Percentiles rank a stretch among this genome's conserved stretches.
These are phyloP conservation scores for Corvus moneduloides DNA, from an alignment of 2,113 vertebrate genomes.

Conservation along the genomic window DNA sequence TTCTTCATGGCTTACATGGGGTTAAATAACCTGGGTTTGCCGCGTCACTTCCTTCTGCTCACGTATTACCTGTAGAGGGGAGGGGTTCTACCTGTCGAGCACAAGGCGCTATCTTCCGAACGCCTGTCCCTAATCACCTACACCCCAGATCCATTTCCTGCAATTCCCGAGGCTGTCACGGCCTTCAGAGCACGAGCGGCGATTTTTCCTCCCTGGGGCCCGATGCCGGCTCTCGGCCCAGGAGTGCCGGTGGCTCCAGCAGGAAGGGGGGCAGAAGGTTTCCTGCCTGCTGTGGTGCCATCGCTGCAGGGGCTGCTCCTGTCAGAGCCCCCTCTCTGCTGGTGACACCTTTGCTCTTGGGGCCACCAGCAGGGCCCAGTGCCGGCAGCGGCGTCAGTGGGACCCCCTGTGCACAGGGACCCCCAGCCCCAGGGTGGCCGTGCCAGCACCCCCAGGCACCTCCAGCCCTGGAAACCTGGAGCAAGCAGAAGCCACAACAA, in stretches of 20 bases:
- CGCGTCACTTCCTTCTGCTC: no score
- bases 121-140: no score
- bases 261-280: background rate
- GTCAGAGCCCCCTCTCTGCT: background rate
- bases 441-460: background rate
- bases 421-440: accelerated
- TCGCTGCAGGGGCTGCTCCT: background rate
- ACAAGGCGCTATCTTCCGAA: no score
- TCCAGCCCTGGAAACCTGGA: background rate
- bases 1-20: no score
- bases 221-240: accelerated
- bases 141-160: background rate
- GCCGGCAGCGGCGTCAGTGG: accelerated
- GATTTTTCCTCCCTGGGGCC: background rate
- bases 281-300: background rate
- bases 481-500: no score
- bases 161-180: background rate
- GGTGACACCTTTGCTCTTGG: background rate
- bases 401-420: background rate
- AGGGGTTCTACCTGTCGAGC: no score
- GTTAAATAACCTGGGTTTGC: no score
- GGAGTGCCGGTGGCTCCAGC: background rate
- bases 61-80: no score
- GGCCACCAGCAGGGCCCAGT: background rate
- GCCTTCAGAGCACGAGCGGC: background rate